Evolutionary conservation across 1,140 invertebrate species (phyloP), one percentile per base, ranked within the genome.

Genomic region (Drosophila subobscura): DNA sequence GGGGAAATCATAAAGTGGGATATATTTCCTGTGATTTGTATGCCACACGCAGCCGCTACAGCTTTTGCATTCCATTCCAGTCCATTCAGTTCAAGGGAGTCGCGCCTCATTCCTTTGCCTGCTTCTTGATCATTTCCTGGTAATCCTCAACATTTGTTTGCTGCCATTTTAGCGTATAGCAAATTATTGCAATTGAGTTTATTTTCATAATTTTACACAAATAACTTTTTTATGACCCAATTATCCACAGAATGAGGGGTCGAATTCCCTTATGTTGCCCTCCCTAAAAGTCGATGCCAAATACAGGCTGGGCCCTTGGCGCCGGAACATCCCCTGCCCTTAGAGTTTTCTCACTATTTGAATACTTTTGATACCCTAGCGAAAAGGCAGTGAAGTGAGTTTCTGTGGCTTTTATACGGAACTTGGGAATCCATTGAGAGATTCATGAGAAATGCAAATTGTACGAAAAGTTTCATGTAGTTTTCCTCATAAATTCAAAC

Each of bases 121-220:
- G 14, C 23, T n/a, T 10, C 50, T 47, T 54, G 46, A 74, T 66
- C 63, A 64, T 65, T 84, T 84, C 80, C 79, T 73, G 66, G 80
- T 85, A 84, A 72, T 68, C 72, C 51, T 63, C 49, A 41, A 60
- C 29, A 29, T 60, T 58, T 71, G 67, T 55, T 77, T 58, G 54
- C 55, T 54, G 33, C 33, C 33, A 66, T 79, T 72, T 57, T 70
- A 40, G 20, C 3, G 20, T 10, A 47, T 44, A 58, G 53, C 51
- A 85, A 85, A 85, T 86, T 86, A 86, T 80, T 85, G 77, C 81
- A 85, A 85, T 85, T 86, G 81, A 81, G 73, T 85, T 86, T 75
- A 80, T 80, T 80, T 81, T 85, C 73, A 77, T 86, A 86, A 86
- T 85, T 85, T 81, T 81, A 86, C 73, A 81, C 81, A 85, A 85